Base-by-base conservation (phyloP, 1,140 invertebrate species). In the Lutraria rhynchaena region DNA sequence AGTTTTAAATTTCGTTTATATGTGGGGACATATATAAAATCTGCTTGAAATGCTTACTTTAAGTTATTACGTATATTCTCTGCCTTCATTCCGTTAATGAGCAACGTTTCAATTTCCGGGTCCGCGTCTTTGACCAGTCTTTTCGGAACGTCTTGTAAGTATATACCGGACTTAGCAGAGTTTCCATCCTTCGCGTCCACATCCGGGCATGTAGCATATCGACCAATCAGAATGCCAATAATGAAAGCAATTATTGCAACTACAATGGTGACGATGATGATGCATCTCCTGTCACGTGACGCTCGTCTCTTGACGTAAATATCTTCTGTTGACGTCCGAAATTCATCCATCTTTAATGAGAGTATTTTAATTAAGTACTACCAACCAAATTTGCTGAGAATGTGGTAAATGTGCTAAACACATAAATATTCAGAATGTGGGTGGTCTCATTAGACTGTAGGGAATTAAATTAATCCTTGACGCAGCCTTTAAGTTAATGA, bases 51-150 rank as follows among this genome's bases (percentile, higher is more conserved):
- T n/a, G n/a, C n/a, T 86, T 81, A 89, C 88, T 67, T 87, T 7
- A 89, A 81, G 78, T 87, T 80, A 11, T 76, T 15, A 60, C 82
- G 58, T 19, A 89, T 88, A 55, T 87, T 88, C 35, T 84, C 82
- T 9, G 69, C 46, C 5, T 83, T 69, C 27, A 85, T 85, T n/a
- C 57, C 69, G 19, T 78, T 65, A 31, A 85, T 85, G 0, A 85
- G 29, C 51, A 70, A n/a, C 2, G 74, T 49, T 37, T 57, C 31
- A 9, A 85, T 81, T 33, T 61, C 41, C 7, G 78, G 73, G 22
- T 81, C 73, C n/a, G 33, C 83, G 55, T 77, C 77, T 76, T 76
- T 51, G 31, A 76, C 63, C 15, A 69, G 60, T 31, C 29, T 51
- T 35, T 81, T 41, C 17, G 63, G 31, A 13, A 71, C 69, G 3